A percentile compares a stretch with the other conserved stretches of the same genome.
These are phyloP conservation scores for Fulmarus glacialis DNA, from an alignment of 2,113 vertebrate species.

Conservation along the genomic window DNA sequence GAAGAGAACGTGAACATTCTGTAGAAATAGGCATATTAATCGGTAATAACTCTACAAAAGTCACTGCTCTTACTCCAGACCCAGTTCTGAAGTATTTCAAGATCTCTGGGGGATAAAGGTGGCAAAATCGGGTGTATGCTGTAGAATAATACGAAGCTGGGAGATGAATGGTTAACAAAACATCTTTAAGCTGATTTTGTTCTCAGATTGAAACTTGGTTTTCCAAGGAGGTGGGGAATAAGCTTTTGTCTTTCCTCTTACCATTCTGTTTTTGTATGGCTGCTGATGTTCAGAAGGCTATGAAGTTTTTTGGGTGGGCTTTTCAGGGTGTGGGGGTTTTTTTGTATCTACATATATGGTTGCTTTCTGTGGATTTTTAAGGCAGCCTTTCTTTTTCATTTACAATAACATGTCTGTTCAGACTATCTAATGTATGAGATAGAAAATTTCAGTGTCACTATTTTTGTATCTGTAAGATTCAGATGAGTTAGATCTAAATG, in stretches of 20 bases:
- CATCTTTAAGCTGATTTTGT: background rate
- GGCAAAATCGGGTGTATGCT: background rate
- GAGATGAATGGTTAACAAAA: background rate
- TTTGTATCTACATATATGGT: background rate
- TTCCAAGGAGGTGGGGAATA: background rate
- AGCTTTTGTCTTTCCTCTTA: background rate
- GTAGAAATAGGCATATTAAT: constrained; percentile 11
- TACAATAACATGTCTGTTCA: background rate
- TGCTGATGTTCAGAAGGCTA: background rate
- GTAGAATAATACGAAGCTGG: background rate
- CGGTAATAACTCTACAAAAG: background rate
- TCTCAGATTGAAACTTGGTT: background rate
- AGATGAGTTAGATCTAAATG: background rate
- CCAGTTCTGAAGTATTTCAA: background rate
- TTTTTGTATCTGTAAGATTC: background rate
- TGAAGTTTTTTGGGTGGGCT: background rate
- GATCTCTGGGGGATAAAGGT: background rate
- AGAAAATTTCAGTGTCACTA: background rate
- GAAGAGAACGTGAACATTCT: background rate
- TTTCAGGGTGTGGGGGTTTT: background rate
- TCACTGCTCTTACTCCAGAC: background rate
- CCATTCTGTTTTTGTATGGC: background rate
- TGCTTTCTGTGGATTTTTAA: background rate
- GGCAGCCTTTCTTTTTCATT: background rate
- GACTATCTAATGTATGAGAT: background rate